Percentiles rank a stretch among this genome's conserved stretches.
Evolutionary conservation across 1,140 invertebrate genomes (phyloP).

Genomic region (Harpegnathos saltator): DNA sequence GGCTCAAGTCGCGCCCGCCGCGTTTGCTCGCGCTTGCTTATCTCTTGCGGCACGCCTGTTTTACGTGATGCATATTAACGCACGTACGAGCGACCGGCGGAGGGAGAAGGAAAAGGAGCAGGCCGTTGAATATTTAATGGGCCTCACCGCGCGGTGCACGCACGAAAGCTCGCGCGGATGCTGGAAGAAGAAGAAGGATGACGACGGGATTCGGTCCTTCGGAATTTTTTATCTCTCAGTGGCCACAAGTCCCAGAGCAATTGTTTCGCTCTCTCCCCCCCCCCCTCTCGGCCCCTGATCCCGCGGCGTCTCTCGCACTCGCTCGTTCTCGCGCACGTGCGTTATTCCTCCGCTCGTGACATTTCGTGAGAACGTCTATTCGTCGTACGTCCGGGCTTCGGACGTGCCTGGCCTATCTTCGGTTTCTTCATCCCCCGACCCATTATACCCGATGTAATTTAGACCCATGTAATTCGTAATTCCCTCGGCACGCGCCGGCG

Average conservation of each 20-base stretch:
- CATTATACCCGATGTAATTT: conserved; percentile 52
- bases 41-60: neutral
- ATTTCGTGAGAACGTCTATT: conserved; percentile 71
- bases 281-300: neutral
- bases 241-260: conserved; percentile 68
- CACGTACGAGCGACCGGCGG: conserved; percentile 35
- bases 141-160: conserved; percentile 37
- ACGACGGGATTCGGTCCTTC: conserved; percentile 60
- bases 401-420: conserved; percentile 75
- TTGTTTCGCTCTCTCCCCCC: conserved; percentile 64
- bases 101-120: conserved; percentile 2
- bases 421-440: neutral
- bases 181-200: conserved; percentile 53
- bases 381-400: conserved; percentile 72
- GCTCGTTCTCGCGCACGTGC: conserved; percentile 9
- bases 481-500: neutral
- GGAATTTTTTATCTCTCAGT: conserved; percentile 68
- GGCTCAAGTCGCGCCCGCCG: neutral
- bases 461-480: conserved; percentile 46
- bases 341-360: conserved; percentile 47
- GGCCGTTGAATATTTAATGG: conserved; percentile 80
- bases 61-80: conserved; percentile 36
- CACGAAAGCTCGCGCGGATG: conserved; percentile 42
- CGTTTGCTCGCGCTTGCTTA: neutral
- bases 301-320: neutral